These are phyloP conservation scores for Lagodon rhomboides DNA, from an alignment of 2,797 vertebrate species.

Conservation along the genomic window DNA sequence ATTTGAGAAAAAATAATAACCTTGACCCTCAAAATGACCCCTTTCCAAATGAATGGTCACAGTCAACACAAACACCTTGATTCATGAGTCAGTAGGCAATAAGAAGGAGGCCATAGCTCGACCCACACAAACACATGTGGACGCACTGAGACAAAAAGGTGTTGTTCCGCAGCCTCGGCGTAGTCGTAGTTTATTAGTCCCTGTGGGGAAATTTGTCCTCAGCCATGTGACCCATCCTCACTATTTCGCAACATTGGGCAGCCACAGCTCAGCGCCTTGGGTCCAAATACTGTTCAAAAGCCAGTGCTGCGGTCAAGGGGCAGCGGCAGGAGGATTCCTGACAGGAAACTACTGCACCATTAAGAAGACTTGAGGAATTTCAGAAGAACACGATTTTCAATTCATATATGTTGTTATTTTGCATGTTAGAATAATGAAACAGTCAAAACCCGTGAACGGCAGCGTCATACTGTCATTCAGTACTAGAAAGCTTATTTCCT, in stretches of 20 bases:
- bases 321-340: not conserved
- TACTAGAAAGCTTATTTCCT: not conserved
- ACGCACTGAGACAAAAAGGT: not conserved
- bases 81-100: slow-evolving; percentile 35
- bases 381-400: not conserved
- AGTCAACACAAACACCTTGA: slow-evolving; percentile 43
- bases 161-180: not conserved
- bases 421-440: not conserved
- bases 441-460: not conserved
- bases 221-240: slow-evolving; percentile 4
- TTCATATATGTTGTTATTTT: not conserved
- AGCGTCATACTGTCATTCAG: not conserved
- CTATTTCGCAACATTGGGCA: not conserved
- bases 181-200: not conserved
- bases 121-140: not conserved
- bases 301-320: not conserved
- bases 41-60: slow-evolving; percentile 31
- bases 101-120: not conserved
- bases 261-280: not conserved
- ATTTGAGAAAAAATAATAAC: slow-evolving; percentile 39
- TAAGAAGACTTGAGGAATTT: not conserved
- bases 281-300: not conserved
- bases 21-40: slow-evolving; percentile 44
- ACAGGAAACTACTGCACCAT: not conserved
- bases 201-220: slow-evolving; percentile 6